Conservation (phyloP, 2,797 vertebrate species). For the Erethizon dorsatum region DNA sequence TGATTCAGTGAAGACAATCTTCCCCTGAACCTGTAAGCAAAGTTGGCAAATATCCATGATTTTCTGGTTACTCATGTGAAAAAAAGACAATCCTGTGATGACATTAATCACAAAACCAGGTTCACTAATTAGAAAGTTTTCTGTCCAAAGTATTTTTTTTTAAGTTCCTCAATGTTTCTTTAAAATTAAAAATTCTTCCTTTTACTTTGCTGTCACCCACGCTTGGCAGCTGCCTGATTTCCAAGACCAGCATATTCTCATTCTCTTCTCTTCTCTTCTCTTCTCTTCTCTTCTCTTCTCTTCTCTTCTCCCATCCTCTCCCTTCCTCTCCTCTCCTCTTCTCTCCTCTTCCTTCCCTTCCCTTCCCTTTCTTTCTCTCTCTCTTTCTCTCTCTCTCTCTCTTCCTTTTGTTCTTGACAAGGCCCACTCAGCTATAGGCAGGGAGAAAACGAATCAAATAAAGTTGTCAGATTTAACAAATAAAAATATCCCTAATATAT, state of each 20-base stretch:
- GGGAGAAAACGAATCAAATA: not conserved
- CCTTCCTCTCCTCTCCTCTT: no score
- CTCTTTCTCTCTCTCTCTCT: not conserved
- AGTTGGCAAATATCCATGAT: not conserved
- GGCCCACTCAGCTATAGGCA: not conserved
- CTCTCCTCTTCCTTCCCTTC: no score
- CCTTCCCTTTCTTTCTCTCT: not conserved
- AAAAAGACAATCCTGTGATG: not conserved
- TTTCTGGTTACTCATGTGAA: slow-evolving; percentile 2
- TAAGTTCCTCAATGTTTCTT: not conserved
- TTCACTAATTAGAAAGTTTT: not conserved
- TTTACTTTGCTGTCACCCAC: not conserved
- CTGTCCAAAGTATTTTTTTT: not conserved
- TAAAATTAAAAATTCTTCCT: not conserved
- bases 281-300: no score
- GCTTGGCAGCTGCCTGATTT: not conserved
- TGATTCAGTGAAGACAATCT: not conserved
- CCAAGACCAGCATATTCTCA: not conserved
- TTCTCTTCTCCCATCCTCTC: no score
- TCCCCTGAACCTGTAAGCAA: not conserved
- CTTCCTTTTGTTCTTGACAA: not conserved
- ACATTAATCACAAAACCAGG: slow-evolving; percentile 5
- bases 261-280: not conserved
- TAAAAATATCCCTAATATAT: not conserved
- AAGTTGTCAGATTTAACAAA: not conserved